A percentile compares a stretch with the other conserved stretches of the same genome.
phyloP scores from a whole-genome alignment of 2,888 invertebrate genomes.

The Tethea ocularis region DNA sequence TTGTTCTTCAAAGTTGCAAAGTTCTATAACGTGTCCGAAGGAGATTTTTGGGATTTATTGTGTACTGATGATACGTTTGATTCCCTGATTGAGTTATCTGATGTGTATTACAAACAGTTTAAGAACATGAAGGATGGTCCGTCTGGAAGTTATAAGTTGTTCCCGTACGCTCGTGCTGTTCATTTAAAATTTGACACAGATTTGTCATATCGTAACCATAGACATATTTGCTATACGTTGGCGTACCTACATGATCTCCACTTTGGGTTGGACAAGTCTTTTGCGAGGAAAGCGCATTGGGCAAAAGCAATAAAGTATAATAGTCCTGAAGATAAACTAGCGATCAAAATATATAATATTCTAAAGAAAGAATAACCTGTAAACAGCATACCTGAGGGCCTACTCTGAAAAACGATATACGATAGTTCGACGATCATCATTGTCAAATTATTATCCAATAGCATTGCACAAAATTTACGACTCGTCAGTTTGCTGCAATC shows the following conservation, averaged over 20 bases:
- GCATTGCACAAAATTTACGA: too few species aligned
- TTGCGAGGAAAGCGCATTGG: background rate
- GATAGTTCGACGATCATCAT: too few species aligned
- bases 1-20: background rate
- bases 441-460: too few species aligned
- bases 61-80: background rate
- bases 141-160: background rate
- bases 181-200: background rate
- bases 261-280: background rate
- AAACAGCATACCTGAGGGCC: too few species aligned
- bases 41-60: background rate
- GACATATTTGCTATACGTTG: background rate
- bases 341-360: background rate
- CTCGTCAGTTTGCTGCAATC: too few species aligned
- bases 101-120: background rate
- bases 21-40: background rate
- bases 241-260: background rate
- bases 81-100: background rate
- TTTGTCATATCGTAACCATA: background rate
- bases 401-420: too few species aligned
- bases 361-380: background rate
- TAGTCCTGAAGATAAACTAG: background rate
- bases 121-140: background rate
- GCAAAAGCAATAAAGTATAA: background rate
- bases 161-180: background rate